Percentiles rank a stretch among this genome's conserved stretches.
These are phyloP conservation scores for Corapipo altera DNA, from an alignment of 2,113 vertebrate species.

Conservation along the genomic window DNA sequence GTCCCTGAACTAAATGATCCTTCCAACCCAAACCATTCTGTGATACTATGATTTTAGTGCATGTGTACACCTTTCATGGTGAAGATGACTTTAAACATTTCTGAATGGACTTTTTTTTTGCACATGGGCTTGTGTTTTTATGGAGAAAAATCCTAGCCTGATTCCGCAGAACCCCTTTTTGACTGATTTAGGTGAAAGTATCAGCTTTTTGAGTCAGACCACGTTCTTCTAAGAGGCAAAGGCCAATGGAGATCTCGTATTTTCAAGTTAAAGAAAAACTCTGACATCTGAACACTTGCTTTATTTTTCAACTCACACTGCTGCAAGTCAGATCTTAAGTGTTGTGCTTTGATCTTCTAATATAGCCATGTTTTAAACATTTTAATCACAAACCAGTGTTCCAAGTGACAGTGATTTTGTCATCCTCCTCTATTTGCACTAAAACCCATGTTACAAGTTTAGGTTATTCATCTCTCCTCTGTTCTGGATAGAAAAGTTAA, in stretches of 20 bases:
- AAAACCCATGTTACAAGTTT: background rate
- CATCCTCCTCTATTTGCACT: background rate
- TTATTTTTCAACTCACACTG: background rate
- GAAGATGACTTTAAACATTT: background rate
- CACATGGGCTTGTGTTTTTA: background rate
- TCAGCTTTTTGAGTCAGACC: background rate
- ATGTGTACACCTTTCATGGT: background rate
- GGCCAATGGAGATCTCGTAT: background rate
- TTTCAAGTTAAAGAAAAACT: background rate
- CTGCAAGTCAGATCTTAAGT: background rate
- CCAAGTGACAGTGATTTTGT: background rate
- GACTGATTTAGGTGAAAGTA: background rate
- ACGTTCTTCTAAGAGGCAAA: background rate
- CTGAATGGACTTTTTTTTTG: background rate
- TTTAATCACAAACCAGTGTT: background rate
- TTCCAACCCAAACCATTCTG: background rate
- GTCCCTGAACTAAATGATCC: background rate
- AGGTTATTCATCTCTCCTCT: background rate
- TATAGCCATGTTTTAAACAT: background rate
- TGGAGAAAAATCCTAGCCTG: background rate
- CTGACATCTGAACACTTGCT: background rate
- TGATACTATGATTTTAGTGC: background rate
- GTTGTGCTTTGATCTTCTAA: background rate
- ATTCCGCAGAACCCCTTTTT: background rate
- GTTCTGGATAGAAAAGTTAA: background rate